phyloP scores from a whole-genome alignment of 2,797 vertebrate genomes.

The Gymnoscopelus braueri region DNA sequence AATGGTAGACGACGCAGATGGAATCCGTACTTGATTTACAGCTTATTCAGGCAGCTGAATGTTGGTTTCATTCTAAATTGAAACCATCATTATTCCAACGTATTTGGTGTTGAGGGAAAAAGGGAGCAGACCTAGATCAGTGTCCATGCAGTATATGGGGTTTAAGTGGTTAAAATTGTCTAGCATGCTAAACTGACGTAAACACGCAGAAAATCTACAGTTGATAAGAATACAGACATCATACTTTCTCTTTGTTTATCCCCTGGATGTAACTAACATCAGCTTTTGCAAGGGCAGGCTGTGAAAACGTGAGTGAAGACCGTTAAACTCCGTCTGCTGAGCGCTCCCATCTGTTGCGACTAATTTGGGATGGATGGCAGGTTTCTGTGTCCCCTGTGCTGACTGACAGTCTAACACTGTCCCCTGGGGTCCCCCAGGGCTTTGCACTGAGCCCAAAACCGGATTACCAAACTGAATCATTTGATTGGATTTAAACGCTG shows the following conservation, averaged over 20 bases:
- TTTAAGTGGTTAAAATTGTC: no score
- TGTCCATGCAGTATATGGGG: no score
- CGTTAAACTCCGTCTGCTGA: not conserved
- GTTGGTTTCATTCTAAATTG: no score
- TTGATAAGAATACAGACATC: conserved; percentile 26
- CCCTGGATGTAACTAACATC: conserved; percentile 28
- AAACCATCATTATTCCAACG: no score
- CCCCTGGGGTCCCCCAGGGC: conserved; percentile 43
- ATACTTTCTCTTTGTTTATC: conserved; percentile 41
- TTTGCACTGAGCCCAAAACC: conserved; percentile 35
- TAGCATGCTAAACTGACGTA: no score
- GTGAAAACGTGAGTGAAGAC: not conserved
- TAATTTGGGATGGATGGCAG: conserved; percentile 14
- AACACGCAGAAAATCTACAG: not conserved
- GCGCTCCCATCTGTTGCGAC: conserved; percentile 58
- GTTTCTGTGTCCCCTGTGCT: conserved; percentile 17
- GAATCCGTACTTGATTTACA: no score
- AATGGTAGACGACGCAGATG: no score
- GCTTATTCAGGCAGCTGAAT: no score
- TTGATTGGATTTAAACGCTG: conserved; percentile 59
- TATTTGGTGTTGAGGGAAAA: no score
- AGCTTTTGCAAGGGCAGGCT: conserved; percentile 28
- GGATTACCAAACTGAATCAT: conserved; percentile 48
- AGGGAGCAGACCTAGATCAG: no score
- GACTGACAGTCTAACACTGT: conserved; percentile 5